These are phyloP conservation scores for Achatina immaculata DNA, from an alignment of 1,140 invertebrate genomes.

Conservation along the genomic window DNA sequence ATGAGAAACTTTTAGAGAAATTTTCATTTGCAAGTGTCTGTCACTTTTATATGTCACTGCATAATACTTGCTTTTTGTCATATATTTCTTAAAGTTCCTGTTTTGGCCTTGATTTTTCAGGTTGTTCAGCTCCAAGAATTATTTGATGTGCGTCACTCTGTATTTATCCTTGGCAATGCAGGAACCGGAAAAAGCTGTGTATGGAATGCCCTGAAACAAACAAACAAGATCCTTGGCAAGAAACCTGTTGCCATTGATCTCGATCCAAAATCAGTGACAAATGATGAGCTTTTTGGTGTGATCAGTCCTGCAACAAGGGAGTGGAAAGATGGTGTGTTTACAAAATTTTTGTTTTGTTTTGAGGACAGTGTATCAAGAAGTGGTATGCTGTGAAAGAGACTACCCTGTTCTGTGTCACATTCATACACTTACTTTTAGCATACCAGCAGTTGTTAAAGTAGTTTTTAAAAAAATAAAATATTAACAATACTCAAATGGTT, in stretches of 20 bases:
- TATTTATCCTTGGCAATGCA: conserved; percentile 94
- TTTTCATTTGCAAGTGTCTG: too few relatives aligned
- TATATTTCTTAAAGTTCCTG: background rate
- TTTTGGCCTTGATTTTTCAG: conserved; percentile 66
- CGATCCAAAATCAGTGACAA: conserved; percentile 96
- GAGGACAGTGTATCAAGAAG: background rate
- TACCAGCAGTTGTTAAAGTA: too few relatives aligned
- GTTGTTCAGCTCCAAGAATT: conserved; percentile 95
- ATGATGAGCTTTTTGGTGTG: conserved; percentile 96
- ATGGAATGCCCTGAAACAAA: conserved; percentile 91
- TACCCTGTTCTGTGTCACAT: background rate
- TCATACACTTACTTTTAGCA: background rate
- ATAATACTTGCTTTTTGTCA: background rate
- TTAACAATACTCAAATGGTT: too few relatives aligned
- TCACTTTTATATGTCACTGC: background rate
- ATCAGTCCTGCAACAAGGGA: conserved; percentile 96
- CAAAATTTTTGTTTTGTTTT: background rate
- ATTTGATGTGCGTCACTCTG: conserved; percentile 95
- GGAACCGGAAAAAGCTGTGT: conserved; percentile 96
- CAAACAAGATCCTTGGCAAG: conserved; percentile 90
- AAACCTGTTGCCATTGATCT: conserved; percentile 93
- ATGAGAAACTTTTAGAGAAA: too few relatives aligned
- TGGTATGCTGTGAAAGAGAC: background rate
- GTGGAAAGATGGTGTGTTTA: conserved; percentile 91
- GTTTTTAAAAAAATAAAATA: too few relatives aligned